Percentiles rank a stretch among this genome's conserved stretches.
phyloP scores from a whole-genome alignment of 2,113 vertebrate species.

The Saccopteryx leptura region DNA sequence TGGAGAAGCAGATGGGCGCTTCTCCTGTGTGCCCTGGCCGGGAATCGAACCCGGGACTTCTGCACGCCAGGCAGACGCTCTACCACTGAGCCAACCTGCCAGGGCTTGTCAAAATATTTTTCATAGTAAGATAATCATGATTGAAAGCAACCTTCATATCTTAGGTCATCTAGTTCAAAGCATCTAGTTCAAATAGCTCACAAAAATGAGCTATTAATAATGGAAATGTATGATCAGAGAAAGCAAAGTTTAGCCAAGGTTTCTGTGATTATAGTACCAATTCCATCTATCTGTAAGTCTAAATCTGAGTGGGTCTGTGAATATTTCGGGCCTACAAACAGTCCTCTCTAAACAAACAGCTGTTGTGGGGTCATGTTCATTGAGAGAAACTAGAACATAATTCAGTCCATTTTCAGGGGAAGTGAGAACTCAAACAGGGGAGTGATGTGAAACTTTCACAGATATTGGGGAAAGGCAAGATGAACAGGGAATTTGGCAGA shows the following conservation, averaged over 20 bases:
- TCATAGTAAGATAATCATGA: not conserved
- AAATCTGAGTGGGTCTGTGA: not conserved
- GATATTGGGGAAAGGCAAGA: not conserved
- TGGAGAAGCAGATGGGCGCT: no score
- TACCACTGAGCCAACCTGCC: no score
- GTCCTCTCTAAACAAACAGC: not conserved
- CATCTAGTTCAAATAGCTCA: not conserved
- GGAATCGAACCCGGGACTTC: no score
- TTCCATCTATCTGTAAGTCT: not conserved
- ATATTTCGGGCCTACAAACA: not conserved
- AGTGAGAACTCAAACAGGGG: not conserved
- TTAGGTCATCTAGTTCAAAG: not conserved
- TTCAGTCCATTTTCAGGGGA: not conserved
- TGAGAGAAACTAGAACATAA: not conserved
- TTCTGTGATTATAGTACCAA: not conserved
- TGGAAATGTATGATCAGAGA: not conserved
- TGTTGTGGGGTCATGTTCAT: not conserved
- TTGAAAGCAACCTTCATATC: not conserved
- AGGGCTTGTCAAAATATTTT: not conserved
- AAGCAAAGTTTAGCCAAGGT: not conserved
- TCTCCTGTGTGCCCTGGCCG: no score
- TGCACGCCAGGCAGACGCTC: no score
- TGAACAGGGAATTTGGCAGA: conserved; percentile 24
- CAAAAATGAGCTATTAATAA: not conserved
- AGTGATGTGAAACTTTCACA: not conserved